phyloP scores from a whole-genome alignment of 2,113 vertebrate genomes.

The Hystrix cristata region DNA sequence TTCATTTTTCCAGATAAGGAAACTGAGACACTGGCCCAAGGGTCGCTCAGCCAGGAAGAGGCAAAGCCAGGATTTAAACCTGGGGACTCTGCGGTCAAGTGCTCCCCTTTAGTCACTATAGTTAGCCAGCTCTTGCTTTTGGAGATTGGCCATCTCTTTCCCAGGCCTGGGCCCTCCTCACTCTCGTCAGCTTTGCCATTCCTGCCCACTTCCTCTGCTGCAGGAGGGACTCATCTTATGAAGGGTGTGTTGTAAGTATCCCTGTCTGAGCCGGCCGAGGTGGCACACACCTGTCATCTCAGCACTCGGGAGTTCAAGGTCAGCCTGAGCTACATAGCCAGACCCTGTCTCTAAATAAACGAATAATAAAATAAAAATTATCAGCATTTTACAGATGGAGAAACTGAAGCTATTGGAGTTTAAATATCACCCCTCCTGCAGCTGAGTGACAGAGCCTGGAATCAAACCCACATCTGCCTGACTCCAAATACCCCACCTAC shows the following conservation, averaged over 20 bases:
- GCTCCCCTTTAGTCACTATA: accelerated
- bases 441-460: not conserved
- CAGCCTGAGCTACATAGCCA: not conserved
- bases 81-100: not conserved
- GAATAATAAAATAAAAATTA: not conserved
- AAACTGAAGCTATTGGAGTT: not conserved
- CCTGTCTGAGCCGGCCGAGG: not conserved
- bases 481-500: not conserved
- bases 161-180: too few species aligned
- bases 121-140: not conserved
- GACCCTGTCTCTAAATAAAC: not conserved
- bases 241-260: not conserved
- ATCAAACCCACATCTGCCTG: not conserved
- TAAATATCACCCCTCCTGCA: not conserved
- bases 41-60: not conserved
- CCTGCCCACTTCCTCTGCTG: not conserved
- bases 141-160: not conserved
- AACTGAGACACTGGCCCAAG: not conserved
- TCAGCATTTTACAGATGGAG: not conserved
- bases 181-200: not conserved
- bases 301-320: not conserved
- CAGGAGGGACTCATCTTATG: not conserved
- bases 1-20: constrained; percentile 16
- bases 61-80: not conserved
- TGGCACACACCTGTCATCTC: not conserved